A percentile compares a stretch with the other conserved stretches of the same genome.
Evolutionary conservation across 2,113 vertebrate genomes (phyloP).

Genomic region (Alethe diademata): DNA sequence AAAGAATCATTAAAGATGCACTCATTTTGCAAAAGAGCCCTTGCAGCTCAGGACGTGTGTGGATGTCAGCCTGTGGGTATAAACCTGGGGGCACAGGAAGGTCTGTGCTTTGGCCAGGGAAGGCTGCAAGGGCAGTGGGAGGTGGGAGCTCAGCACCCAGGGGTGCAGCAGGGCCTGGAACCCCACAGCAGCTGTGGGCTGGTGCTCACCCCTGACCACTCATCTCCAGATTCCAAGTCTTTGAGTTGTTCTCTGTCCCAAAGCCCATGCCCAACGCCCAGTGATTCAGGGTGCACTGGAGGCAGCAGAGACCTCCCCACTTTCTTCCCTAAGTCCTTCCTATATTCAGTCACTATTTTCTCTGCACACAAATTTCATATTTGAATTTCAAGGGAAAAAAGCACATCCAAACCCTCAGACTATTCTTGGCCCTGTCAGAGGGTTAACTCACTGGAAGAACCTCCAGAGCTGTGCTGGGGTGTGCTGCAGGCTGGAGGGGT

Average conservation of each 20-base stretch:
- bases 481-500: background rate
- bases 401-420: background rate
- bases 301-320: background rate
- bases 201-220: background rate
- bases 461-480: background rate
- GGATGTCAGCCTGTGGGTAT: background rate
- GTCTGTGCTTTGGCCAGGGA: fast-evolving
- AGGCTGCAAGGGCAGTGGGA: background rate
- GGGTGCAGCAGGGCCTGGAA: background rate
- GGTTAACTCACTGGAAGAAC: background rate
- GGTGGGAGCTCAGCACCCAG: background rate
- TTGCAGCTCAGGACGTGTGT: background rate
- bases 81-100: background rate
- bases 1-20: background rate
- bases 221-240: background rate
- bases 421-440: background rate
- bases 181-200: background rate
- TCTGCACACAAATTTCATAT: background rate
- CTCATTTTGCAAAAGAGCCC: background rate
- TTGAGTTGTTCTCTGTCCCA: background rate
- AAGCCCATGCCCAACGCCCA: background rate
- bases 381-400: background rate
- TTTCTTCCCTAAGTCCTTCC: background rate
- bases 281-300: background rate
- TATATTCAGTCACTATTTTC: background rate